Percentiles rank a stretch among this genome's conserved stretches.
phyloP scores from a whole-genome alignment of 2,888 invertebrate species.

The Prosopocoilus inquinatus region DNA sequence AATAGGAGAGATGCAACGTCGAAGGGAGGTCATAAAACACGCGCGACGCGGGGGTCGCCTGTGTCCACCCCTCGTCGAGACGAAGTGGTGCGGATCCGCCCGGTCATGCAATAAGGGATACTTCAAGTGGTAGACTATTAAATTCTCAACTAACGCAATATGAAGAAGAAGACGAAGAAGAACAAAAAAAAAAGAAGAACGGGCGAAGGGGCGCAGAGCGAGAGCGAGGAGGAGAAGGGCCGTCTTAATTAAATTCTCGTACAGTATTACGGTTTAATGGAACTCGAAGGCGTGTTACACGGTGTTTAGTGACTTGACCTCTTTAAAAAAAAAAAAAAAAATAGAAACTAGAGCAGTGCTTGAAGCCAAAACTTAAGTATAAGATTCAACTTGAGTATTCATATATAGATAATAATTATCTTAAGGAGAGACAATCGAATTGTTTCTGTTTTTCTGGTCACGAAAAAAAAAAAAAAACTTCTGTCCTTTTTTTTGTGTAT shows the following conservation, averaged over 20 bases:
- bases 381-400: neutral
- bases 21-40: conserved; percentile 72
- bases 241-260: neutral
- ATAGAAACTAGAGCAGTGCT: neutral
- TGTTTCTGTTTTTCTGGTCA: conserved; percentile 10
- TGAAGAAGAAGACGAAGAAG: neutral
- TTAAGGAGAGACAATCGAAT: conserved; percentile 37
- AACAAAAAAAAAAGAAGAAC: neutral
- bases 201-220: neutral
- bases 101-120: conserved; percentile 64
- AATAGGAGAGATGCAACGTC: conserved; percentile 82
- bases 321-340: too few species aligned
- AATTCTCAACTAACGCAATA: neutral
- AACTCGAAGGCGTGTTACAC: too few species aligned
- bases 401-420: conserved; percentile 36
- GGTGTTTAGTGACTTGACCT: neutral
- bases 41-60: conserved; percentile 76
- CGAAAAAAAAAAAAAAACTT: too few species aligned
- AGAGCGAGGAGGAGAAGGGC: neutral
- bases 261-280: neutral
- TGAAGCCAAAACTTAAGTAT: conserved; percentile 2
- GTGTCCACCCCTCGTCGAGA: conserved; percentile 82
- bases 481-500: too few species aligned
- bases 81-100: conserved; percentile 84
- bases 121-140: conserved; percentile 58